Base-by-base conservation (phyloP, 2,888 invertebrate species). In the Drosophila rellima region DNA sequence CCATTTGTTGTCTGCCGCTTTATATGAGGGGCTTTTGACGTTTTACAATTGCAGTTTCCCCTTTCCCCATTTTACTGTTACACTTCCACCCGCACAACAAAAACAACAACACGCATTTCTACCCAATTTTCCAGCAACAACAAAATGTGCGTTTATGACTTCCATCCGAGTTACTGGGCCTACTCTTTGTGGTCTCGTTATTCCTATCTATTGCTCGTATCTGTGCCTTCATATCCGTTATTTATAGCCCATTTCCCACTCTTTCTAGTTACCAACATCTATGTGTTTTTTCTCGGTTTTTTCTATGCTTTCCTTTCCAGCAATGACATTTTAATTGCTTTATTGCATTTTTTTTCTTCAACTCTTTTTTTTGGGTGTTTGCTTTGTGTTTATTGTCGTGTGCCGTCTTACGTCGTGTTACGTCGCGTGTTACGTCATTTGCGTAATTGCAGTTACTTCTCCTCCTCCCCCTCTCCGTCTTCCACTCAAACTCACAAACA, bases 291-390 rank as follows among this genome's bases (percentile, higher is more conserved):
- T 56, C 31, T 39, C 39, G 37, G 33, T 55, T 52, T 37, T 63
- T 47, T 63, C 60, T 63, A 3, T 40, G 7, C 72, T 55, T 52
- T 57, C 67, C 72, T 57, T 54, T 42, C 67, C 55, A 69, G 72
- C 83, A 84, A 88, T 88, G 83, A 84, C 83, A 85, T 88, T 88
- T 90, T 90, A 88, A 88, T 88, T 90, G 85, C 83, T 89, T 89
- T 84, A 85, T 87, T 87, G 88, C 80, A 72, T 63, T 61, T 81
- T 61, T 61, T 56, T 55, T 51, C 33, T 17, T 47, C 20, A 23
- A 52, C n/a, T 17, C 29, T 29, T 59, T 54, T 17, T 31, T 61
- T 68, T 57, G 39, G 48, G 20, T 51, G 39, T 51, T 50, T 40
- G 39, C 39, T 66, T 66, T 74, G 63, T 65, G 56, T 50, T 60